Evolutionary conservation across 2,888 invertebrate species (phyloP).

Genomic region (Chaetogeoica ovagalla): DNA sequence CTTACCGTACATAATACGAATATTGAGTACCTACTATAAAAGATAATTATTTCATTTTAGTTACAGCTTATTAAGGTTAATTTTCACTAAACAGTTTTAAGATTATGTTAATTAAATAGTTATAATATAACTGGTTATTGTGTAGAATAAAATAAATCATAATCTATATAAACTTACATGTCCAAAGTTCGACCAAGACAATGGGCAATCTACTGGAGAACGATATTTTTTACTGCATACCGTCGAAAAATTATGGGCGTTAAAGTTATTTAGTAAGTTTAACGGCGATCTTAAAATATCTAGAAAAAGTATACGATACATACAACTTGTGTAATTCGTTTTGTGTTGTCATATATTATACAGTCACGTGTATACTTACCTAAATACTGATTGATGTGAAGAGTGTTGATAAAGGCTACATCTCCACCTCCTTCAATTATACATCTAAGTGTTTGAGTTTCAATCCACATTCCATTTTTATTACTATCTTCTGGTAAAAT

Average conservation of each 20-base stretch:
- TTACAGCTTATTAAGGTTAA: background rate
- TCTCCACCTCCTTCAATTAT: conserved; percentile 71
- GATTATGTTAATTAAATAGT: background rate
- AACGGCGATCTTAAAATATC: conserved; percentile 41
- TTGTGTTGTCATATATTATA: background rate
- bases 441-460: conserved; percentile 68
- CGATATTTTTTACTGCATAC: conserved; percentile 18
- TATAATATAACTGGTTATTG: background rate
- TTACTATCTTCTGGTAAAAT: conserved; percentile 33
- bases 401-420: conserved; percentile 75
- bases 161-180: conserved; percentile 17
- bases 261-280: conserved; percentile 30
- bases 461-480: conserved; percentile 63
- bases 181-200: conserved; percentile 46
- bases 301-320: background rate
- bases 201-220: conserved; percentile 34
- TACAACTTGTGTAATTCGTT: background rate
- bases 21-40: too few relatives aligned
- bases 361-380: conserved; percentile 61
- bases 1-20: too few relatives aligned
- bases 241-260: conserved; percentile 27
- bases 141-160: background rate
- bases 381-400: conserved; percentile 66
- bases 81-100: background rate
- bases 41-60: background rate